Percentiles rank a stretch among this genome's conserved stretches.
Evolutionary conservation across 2,113 vertebrate species (phyloP).

Genomic region (Ictalurus furcatus): DNA sequence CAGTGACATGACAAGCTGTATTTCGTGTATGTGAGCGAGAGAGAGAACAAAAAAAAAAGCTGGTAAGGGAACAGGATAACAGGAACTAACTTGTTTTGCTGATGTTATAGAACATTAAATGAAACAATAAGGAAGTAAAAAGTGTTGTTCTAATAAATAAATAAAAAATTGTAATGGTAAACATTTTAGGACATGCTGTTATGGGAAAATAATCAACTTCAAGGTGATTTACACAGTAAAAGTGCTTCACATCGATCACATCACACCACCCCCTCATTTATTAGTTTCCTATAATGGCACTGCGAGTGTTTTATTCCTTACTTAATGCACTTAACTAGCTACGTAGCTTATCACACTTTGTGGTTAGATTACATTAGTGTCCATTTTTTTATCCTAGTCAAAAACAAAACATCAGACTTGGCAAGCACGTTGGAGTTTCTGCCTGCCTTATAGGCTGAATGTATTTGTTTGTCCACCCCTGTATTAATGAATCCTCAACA

Average conservation of each 20-base stretch:
- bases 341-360: background rate
- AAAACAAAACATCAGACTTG: background rate
- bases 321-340: background rate
- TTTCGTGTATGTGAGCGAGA: background rate
- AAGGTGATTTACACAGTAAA: too few relatives aligned
- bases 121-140: background rate
- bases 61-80: background rate
- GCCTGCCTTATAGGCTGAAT: background rate
- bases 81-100: background rate
- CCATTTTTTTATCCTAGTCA: background rate
- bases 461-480: background rate
- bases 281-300: background rate
- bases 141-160: background rate
- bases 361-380: background rate
- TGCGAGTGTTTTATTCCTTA: background rate
- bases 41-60: background rate
- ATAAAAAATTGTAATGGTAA: background rate
- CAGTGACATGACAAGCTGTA: background rate
- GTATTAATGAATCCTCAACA: background rate
- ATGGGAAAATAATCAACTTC: background rate
- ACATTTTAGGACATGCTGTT: background rate
- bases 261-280: background rate
- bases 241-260: background rate
- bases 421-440: background rate
- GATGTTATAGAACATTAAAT: background rate